Evolutionary conservation across 2,797 vertebrate species (phyloP).

Genomic region (Gephyroberyx darwinii): DNA sequence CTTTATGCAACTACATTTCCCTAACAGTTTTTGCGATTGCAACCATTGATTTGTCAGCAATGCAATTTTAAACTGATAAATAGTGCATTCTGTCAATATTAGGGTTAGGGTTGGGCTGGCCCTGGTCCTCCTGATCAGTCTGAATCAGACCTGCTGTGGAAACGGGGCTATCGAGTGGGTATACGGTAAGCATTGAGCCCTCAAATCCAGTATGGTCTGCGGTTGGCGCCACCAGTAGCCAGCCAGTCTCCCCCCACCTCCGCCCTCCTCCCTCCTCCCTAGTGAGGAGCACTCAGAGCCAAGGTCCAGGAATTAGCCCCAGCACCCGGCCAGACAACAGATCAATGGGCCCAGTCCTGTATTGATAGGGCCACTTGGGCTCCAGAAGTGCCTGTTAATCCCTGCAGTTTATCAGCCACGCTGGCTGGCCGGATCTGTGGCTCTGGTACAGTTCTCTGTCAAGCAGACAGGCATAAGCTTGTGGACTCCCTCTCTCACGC

Average conservation of each 20-base stretch:
- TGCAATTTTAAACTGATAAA: slow-evolving; percentile 3
- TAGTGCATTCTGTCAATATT: slow-evolving; percentile 9
- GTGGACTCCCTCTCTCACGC: slow-evolving; percentile 39
- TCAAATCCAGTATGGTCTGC: slow-evolving; percentile 73
- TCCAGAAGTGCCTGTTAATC: slow-evolving; percentile 83
- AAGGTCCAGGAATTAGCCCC: slow-evolving; percentile 80
- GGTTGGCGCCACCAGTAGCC: slow-evolving; percentile 76
- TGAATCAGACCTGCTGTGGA: slow-evolving; percentile 38
- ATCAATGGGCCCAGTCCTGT: slow-evolving; percentile 80
- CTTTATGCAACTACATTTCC: slow-evolving; percentile 1
- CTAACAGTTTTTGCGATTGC: neutral
- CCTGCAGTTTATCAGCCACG: slow-evolving; percentile 79
- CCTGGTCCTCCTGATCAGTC: slow-evolving; percentile 5
- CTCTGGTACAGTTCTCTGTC: slow-evolving; percentile 60
- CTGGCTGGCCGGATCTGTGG: slow-evolving; percentile 65
- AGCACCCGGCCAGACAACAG: slow-evolving; percentile 81
- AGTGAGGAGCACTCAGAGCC: slow-evolving; percentile 75
- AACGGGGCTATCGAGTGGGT: slow-evolving; percentile 58
- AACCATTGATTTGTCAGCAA: neutral
- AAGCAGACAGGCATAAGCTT: slow-evolving; percentile 57
- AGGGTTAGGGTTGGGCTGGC: neutral
- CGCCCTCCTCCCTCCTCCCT: slow-evolving; percentile 62
- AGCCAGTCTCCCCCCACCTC: slow-evolving; percentile 72
- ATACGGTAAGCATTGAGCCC: slow-evolving; percentile 62
- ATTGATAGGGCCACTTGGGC: slow-evolving; percentile 80